These are phyloP conservation scores for Eufriesea mexicana DNA, from an alignment of 1,140 invertebrate species.

Conservation along the genomic window DNA sequence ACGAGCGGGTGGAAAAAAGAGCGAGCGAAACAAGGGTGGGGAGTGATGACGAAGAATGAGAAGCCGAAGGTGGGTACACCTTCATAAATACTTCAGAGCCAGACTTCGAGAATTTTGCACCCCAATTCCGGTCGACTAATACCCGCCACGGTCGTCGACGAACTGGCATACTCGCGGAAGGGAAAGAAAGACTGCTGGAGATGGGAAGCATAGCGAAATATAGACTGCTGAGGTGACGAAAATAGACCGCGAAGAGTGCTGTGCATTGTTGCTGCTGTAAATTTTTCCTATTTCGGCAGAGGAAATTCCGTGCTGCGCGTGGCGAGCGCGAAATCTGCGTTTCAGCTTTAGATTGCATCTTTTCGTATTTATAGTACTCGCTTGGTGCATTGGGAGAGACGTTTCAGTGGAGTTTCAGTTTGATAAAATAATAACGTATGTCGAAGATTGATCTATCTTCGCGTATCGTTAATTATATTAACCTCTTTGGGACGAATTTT, in stretches of 20 bases:
- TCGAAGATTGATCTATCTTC: too few relatives aligned
- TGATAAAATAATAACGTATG: too few relatives aligned
- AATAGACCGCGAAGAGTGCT: not conserved
- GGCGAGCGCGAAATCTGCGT: too few relatives aligned
- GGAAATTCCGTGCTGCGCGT: too few relatives aligned
- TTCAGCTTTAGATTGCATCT: too few relatives aligned
- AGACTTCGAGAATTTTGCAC: slow-evolving; percentile 73
- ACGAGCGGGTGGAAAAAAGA: slow-evolving; percentile 58
- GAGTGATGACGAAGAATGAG: slow-evolving; percentile 46
- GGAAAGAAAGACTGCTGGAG: slow-evolving; percentile 46
- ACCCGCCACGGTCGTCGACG: slow-evolving; percentile 25
- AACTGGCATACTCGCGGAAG: slow-evolving; percentile 25
- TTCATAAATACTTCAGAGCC: slow-evolving; percentile 75
- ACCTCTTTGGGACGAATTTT: too few relatives aligned
- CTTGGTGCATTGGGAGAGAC: too few relatives aligned
- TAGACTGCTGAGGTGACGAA: slow-evolving; percentile 18
- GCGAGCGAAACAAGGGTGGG: slow-evolving; percentile 35
- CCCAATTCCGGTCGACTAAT: slow-evolving; percentile 65
- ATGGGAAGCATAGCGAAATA: slow-evolving; percentile 42
- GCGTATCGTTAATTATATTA: too few relatives aligned
- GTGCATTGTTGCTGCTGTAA: not conserved
- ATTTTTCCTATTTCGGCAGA: too few relatives aligned
- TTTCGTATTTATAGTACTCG: too few relatives aligned
- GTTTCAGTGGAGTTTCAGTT: too few relatives aligned
- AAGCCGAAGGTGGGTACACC: slow-evolving; percentile 51